Percentiles rank a stretch among this genome's conserved stretches.
Conservation (phyloP, 2,888 invertebrate species). For the Habrosyne pyritoides region DNA sequence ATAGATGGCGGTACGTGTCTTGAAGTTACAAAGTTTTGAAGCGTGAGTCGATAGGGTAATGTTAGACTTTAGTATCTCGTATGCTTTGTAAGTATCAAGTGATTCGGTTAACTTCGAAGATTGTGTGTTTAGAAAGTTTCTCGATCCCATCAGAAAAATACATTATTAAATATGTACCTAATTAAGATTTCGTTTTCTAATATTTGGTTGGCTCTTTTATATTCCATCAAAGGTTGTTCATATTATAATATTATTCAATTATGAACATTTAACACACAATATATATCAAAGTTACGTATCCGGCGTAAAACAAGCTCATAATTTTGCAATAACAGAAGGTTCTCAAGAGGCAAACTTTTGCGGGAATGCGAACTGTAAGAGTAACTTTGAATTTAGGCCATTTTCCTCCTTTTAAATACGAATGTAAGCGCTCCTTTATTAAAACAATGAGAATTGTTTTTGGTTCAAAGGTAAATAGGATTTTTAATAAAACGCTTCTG, state of each 20-base stretch:
- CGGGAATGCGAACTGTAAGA: conserved; percentile 7
- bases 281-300: conserved; percentile 6
- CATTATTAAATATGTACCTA: neutral
- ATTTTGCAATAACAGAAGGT: conserved; percentile 8
- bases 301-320: conserved; percentile 8
- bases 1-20: neutral
- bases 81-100: neutral
- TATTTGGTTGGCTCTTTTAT: neutral
- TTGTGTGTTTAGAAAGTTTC: neutral
- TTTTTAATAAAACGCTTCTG: neutral
- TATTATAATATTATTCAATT: neutral
- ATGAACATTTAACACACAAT: conserved; percentile 1
- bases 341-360: conserved; percentile 7
- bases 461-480: neutral
- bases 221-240: neutral
- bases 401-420: conserved; percentile 8
- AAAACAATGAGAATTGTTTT: conserved; percentile 3
- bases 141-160: neutral
- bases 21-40: neutral
- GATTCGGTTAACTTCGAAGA: neutral
- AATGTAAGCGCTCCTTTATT: conserved; percentile 7
- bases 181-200: neutral
- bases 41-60: neutral
- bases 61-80: neutral
- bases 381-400: conserved; percentile 8